Conservation (phyloP, 2,113 vertebrate species). For the Chlorodrepanis virens region DNA sequence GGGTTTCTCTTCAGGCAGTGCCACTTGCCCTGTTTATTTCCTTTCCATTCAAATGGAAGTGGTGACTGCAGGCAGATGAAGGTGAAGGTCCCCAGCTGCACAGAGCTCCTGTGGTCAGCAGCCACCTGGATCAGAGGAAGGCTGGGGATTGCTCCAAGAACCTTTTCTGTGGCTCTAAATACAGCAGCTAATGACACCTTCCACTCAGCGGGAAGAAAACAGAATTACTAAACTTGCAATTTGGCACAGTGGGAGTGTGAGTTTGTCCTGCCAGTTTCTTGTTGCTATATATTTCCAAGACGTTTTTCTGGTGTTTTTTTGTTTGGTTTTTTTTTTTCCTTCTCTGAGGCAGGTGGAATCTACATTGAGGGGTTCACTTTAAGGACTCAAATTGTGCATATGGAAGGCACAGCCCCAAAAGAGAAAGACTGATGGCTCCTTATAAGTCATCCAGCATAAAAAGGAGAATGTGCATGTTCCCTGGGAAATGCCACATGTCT, state of each 20-base stretch:
- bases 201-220: slow-evolving; percentile 49
- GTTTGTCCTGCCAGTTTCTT: slow-evolving; percentile 62
- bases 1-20: neutral
- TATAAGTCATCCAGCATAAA: neutral
- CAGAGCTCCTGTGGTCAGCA: slow-evolving; percentile 28
- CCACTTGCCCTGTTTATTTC: neutral
- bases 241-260: slow-evolving; percentile 61
- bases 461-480: neutral
- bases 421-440: neutral
- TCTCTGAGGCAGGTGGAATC: slow-evolving; percentile 4
- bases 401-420: neutral
- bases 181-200: slow-evolving; percentile 61
- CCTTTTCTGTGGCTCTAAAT: slow-evolving; percentile 59
- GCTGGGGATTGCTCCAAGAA: slow-evolving; percentile 60
- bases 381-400: neutral
- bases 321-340: neutral
- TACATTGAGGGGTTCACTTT: slow-evolving; percentile 3
- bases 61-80: neutral
- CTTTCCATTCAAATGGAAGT: neutral
- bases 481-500: slow-evolving; percentile 28
- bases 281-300: slow-evolving; percentile 56
- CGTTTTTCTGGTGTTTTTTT: neutral
- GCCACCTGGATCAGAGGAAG: slow-evolving; percentile 29
- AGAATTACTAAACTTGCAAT: slow-evolving; percentile 66
- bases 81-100: slow-evolving; percentile 57